A percentile compares a stretch with the other conserved stretches of the same genome.
Conservation (phyloP, 2,888 invertebrate species). For the Alsophila aescularia region DNA sequence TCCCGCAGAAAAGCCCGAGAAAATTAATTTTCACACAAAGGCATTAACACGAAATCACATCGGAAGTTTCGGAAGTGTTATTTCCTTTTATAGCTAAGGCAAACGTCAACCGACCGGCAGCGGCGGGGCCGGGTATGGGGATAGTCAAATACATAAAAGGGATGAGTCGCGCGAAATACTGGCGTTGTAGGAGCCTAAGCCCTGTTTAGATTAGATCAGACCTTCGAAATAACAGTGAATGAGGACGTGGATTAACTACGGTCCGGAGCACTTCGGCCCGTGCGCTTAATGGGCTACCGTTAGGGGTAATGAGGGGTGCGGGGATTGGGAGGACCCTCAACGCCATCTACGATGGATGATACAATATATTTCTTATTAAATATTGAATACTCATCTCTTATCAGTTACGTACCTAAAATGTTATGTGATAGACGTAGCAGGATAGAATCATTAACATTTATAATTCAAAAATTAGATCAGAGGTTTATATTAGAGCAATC, state of each 20-base stretch:
- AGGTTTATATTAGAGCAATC: conserved; percentile 32
- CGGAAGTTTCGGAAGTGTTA: conserved; percentile 76
- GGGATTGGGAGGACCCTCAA: conserved; percentile 54
- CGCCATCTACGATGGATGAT: conserved; percentile 29
- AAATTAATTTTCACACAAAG: conserved; percentile 69
- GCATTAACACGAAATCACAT: conserved; percentile 66
- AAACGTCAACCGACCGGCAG: conserved; percentile 64
- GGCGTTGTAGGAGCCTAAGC: conserved; percentile 82
- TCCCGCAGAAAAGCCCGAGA: conserved; percentile 40
- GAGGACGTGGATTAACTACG: conserved; percentile 85
- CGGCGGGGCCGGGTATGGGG: conserved; percentile 58
- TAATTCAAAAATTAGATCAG: conserved; percentile 30
- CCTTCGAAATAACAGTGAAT: conserved; percentile 85
- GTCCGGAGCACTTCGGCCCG: conserved; percentile 82
- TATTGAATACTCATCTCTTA: conserved; percentile 16
- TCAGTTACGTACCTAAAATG: conserved; percentile 1
- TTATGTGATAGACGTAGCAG: background rate
- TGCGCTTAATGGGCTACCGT: conserved; percentile 82
- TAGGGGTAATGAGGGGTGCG: conserved; percentile 80
- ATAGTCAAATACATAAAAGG: conserved; percentile 82
- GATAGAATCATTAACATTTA: conserved; percentile 22
- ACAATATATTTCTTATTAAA: conserved; percentile 34
- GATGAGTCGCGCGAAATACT: conserved; percentile 81
- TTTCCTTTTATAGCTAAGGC: conserved; percentile 76
- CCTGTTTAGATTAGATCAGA: conserved; percentile 85